These are phyloP conservation scores for Harpalus rufipes DNA, from an alignment of 2,888 invertebrate genomes.

Conservation along the genomic window DNA sequence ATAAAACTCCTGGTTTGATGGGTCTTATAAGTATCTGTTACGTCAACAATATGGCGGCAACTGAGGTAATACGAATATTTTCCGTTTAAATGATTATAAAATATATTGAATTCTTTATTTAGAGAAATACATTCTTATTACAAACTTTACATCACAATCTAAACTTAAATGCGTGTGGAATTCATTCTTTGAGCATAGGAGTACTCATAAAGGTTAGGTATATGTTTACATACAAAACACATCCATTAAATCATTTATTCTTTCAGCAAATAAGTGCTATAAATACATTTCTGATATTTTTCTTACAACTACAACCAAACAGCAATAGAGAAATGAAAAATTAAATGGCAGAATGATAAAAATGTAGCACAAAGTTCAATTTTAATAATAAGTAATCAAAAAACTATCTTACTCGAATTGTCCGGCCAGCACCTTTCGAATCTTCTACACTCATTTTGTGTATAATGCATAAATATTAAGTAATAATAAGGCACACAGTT, in stretches of 20 bases:
- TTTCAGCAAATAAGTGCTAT: slow-evolving; percentile 61
- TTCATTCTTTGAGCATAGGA: slow-evolving; percentile 52
- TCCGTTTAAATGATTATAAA: neutral
- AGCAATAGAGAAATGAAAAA: neutral
- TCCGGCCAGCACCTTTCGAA: neutral
- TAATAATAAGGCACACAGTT: neutral
- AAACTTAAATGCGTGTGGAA: slow-evolving; percentile 48
- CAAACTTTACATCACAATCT: slow-evolving; percentile 57
- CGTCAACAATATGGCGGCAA: slow-evolving; percentile 19
- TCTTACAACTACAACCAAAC: slow-evolving; percentile 62
- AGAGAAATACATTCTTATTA: slow-evolving; percentile 60
- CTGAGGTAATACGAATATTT: slow-evolving; percentile 19
- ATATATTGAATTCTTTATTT: neutral
- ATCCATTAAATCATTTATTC: neutral
- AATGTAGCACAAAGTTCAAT: neutral
- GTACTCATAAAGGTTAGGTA: slow-evolving; percentile 53
- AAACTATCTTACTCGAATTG: neutral
- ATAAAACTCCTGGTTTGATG: slow-evolving; percentile 53
- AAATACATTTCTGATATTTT: slow-evolving; percentile 60
- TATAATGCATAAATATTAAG: neutral
- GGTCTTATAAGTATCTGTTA: slow-evolving; percentile 56
- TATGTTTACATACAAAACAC: neutral
- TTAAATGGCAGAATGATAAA: neutral
- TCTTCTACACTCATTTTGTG: neutral
- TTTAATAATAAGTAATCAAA: slow-evolving; percentile 1